phyloP scores from a whole-genome alignment of 2,113 vertebrate genomes.

The Chloroceryle aenea region DNA sequence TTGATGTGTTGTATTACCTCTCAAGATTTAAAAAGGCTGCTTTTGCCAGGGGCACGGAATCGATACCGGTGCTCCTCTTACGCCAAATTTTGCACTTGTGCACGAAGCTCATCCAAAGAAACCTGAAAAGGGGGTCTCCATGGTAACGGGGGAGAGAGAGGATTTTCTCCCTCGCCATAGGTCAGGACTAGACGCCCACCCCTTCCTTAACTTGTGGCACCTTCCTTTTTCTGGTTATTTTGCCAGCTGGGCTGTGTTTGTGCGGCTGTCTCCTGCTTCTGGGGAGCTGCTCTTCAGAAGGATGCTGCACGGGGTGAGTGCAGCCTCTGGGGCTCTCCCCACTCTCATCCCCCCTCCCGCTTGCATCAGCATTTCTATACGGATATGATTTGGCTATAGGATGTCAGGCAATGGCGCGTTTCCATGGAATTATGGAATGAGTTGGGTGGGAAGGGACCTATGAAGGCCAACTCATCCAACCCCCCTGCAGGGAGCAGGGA shows the following conservation, averaged over 20 bases:
- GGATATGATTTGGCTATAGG: background rate
- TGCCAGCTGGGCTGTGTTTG: background rate
- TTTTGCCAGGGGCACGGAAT: background rate
- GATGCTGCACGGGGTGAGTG: background rate
- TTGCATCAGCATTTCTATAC: background rate
- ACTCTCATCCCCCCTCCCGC: background rate
- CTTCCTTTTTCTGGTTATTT: background rate
- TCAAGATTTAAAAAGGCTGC: background rate
- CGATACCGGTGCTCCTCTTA: conserved; percentile 23
- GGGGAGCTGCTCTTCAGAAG: background rate
- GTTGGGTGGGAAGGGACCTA: too few species aligned
- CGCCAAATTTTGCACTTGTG: conserved; percentile 27
- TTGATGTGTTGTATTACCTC: background rate
- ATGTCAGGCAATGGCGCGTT: background rate
- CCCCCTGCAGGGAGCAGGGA: too few species aligned
- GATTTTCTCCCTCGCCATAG: conserved; percentile 13
- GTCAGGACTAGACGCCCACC: conserved; percentile 25
- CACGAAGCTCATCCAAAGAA: conserved; percentile 25
- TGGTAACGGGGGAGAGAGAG: conserved; percentile 23
- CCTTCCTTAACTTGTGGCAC: conserved; percentile 26
- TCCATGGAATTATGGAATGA: background rate
- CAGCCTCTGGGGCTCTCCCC: background rate
- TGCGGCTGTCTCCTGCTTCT: background rate
- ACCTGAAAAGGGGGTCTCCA: conserved; percentile 44
- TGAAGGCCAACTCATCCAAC: too few species aligned